Base-by-base conservation (phyloP, 2,797 vertebrate genomes). In the Melanotaenia pygmaea region DNA sequence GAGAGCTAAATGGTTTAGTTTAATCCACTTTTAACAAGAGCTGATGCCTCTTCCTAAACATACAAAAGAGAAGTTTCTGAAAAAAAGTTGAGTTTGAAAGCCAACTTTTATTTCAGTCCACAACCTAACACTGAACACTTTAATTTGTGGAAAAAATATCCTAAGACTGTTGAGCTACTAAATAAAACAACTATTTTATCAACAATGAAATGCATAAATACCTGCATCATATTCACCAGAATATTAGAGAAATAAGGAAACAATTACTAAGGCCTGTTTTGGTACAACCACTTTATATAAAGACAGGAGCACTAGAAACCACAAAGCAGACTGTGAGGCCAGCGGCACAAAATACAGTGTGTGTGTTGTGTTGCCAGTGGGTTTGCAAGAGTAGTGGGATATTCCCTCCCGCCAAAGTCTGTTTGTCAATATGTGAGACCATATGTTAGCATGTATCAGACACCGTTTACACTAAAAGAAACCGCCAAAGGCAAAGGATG, bases 391-490 rank as follows among this genome's bases (percentile, higher is more conserved):
- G 67, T 61, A 74, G 70, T 75, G 68, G 81, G 47, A 63, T 58
- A 56, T 76, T 83, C 77, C 70, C 79, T 83, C 76, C 70, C 77
- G 71, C 83, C 74, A 57, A 72, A 79, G 81, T 77, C 81, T 90
- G 86, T 85, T 87, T 88, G 89, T 91, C 89, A 89, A 89, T 90
- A 87, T 86, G 86, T 47, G 78, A 76, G 78, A 80, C 81, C 84
- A 86, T 81, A 80, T 90, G 88, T 86, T 81, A 84, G 88, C 82
- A 72, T 84, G 76, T 77, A 83, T 62, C 73, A 61, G 66, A 72
- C 76, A 76, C 61, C 18, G 77, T 86, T 86, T 86, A 86, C 77
- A 74, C 72, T 79, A 76, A 82, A 83, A 76, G 72, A 89, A 90
- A 89, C 59, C 34, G 81, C 91, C 82, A 76, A 78, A 67, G 88